Base-by-base conservation (phyloP, 92 coral and sea anemone species). In the Metridium senile region DNA sequence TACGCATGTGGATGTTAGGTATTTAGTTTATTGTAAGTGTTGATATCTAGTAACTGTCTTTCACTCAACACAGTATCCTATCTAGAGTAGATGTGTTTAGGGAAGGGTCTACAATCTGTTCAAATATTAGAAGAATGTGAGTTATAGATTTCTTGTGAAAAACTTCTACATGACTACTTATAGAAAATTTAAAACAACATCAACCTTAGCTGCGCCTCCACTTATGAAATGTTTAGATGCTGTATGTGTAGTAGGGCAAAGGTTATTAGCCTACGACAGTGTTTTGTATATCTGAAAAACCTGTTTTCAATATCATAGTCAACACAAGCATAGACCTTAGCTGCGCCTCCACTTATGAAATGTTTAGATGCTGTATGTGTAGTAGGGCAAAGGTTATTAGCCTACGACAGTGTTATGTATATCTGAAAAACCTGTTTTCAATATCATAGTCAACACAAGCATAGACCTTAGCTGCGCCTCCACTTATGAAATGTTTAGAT, bases 101-200 rank as follows among this genome's bases (percentile, higher is more conserved):
- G 78, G 78, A 57, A 73, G 78, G 78, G 78, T 53, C 33, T 32
- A n/a, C 35, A 62, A 73, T 73, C 68, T 73, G 33, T 73, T 58
- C 78, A 73, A 73, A 21, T 57, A 73, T 73, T 32, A 35, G 56
- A 33, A 67, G 78, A 73, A 73, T 73, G 67, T 73, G 30, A 9
- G 22, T 33, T 35, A 32, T 58, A 11, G 1, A 28, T 28, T 28
- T 25, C n/a, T 54, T 3, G 49, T 19, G 1, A 18, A 30, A 22
- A 71, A 54, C 76, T 71, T 64, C 76, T 64, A 29, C 61, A 23
- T 13, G 43, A 29, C 46, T 27, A 54, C 39, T 33, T 35, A 0
- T 32, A 56, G 78, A 57, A 51, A 57, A 58, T 58, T 25, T n/a
- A 33, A 33, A 33, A 33, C 18, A 57, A 33, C 0, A 21, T 8